Evolutionary conservation across 2,797 vertebrate genomes (phyloP).

Genomic region (Phaenicophaeus curvirostris): DNA sequence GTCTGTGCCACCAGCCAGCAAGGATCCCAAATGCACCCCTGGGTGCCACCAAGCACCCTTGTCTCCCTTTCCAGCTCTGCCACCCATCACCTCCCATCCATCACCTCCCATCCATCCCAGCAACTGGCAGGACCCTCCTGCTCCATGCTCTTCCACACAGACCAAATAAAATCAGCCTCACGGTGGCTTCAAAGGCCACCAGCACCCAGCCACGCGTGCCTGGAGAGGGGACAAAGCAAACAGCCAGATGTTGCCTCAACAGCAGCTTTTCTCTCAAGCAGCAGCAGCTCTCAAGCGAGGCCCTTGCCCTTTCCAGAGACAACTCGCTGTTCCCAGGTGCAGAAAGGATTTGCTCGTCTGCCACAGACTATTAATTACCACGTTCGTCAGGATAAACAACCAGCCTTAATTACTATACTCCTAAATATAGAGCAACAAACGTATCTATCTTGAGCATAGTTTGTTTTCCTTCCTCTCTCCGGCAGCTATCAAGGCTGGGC

Average conservation of each 20-base stretch:
- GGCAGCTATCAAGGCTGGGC: background rate
- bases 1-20: background rate
- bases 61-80: background rate
- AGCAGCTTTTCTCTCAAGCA: background rate
- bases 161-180: background rate
- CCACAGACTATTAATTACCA: slow-evolving; percentile 47
- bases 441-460: background rate
- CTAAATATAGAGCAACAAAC: slow-evolving; percentile 55
- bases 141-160: fast-evolving
- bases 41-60: background rate
- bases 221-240: background rate
- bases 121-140: background rate
- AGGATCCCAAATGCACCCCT: background rate
- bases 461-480: slow-evolving; percentile 44
- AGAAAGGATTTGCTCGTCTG: slow-evolving; percentile 30
- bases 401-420: slow-evolving; percentile 39
- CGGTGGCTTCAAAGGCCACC: background rate
- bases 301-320: background rate
- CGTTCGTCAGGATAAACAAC: slow-evolving; percentile 51
- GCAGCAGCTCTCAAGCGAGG: background rate
- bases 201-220: fast-evolving
- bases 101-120: fast-evolving
- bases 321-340: background rate
- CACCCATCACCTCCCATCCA: background rate
- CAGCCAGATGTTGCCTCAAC: background rate